A percentile compares a stretch with the other conserved stretches of the same genome.
phyloP scores from a whole-genome alignment of 2,797 vertebrate genomes.

The Erithacus rubecula region DNA sequence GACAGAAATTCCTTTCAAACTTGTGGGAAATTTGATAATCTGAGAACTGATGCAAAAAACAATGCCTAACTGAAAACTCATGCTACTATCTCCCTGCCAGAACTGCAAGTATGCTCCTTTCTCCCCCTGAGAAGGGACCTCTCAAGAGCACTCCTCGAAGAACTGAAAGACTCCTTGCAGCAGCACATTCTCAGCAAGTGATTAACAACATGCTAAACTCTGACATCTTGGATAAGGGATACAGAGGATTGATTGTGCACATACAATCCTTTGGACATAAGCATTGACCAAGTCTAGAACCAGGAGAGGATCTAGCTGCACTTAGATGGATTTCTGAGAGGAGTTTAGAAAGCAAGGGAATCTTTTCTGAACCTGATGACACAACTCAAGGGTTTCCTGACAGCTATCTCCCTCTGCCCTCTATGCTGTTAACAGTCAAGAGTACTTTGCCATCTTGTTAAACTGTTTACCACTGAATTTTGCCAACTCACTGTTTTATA shows the following conservation, averaged over 20 bases:
- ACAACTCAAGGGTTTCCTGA: not conserved
- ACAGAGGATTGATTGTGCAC: not conserved
- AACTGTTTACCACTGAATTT: not conserved
- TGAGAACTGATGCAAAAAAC: not conserved
- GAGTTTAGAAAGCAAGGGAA: not conserved
- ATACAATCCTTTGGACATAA: not conserved
- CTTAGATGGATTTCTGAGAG: not conserved
- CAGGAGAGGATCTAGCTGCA: not conserved
- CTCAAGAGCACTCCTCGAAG: not conserved
- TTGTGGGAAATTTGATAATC: not conserved
- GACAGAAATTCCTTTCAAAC: not conserved
- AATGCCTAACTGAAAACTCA: not conserved
- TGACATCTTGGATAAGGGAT: not conserved
- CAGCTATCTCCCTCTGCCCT: not conserved
- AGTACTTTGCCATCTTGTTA: not conserved
- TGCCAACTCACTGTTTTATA: not conserved
- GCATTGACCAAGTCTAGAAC: not conserved
- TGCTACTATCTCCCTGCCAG: not conserved
- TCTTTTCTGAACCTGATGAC: not conserved
- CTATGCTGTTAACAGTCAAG: accelerated
- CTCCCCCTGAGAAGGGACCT: not conserved
- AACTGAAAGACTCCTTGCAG: not conserved
- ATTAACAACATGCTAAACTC: not conserved
- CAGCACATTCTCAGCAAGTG: not conserved
- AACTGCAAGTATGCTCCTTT: not conserved